phyloP scores from a whole-genome alignment of 2,797 vertebrate genomes.

The Coracias cyanogaster region DNA sequence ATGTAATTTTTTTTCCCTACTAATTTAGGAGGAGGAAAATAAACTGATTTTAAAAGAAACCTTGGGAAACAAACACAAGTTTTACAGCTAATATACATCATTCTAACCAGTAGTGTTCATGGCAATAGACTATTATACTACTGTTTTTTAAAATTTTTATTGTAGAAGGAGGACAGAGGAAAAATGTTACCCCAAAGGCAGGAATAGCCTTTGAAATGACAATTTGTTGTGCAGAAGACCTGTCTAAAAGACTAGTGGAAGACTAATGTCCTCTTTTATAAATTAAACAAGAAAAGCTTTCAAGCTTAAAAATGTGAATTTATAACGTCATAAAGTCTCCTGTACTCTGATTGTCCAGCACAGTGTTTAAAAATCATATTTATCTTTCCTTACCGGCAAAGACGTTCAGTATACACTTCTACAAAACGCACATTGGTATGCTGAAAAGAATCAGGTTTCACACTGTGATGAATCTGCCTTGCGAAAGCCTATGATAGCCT shows the following conservation, averaged over 20 bases:
- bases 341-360: background rate
- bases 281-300: background rate
- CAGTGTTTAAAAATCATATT: background rate
- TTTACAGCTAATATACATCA: background rate
- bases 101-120: background rate
- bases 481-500: background rate
- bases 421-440: accelerated
- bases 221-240: background rate
- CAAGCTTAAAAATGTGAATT: background rate
- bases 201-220: background rate
- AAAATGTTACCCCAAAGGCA: background rate
- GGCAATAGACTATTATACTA: background rate
- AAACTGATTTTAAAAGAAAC: background rate
- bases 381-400: background rate
- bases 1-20: background rate
- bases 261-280: background rate
- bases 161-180: background rate
- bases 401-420: background rate
- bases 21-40: background rate
- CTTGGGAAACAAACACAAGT: background rate
- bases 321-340: background rate
- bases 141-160: background rate
- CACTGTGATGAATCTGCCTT: background rate
- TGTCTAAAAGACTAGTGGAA: background rate
- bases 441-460: background rate